A percentile compares a stretch with the other conserved stretches of the same genome.
phyloP scores from a whole-genome alignment of 2,797 vertebrate genomes.

The Microcaecilia unicolor region DNA sequence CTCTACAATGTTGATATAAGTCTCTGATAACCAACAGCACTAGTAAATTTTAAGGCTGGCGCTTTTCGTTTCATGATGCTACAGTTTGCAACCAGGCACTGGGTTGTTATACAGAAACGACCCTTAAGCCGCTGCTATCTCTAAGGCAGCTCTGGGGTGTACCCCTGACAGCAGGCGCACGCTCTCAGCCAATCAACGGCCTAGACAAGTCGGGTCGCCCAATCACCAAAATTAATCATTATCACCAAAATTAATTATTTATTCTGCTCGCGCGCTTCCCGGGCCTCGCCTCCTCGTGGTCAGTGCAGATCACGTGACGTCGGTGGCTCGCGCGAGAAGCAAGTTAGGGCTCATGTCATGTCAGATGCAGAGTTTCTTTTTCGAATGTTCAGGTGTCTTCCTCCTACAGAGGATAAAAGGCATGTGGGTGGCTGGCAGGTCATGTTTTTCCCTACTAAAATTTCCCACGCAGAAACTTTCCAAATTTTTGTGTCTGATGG shows the following conservation, averaged over 20 bases:
- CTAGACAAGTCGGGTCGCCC: constrained; percentile 44
- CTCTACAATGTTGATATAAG: background rate
- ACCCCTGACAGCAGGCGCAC: constrained; percentile 64
- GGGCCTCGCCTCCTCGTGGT: no score
- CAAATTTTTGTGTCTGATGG: no score
- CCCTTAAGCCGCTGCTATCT: background rate
- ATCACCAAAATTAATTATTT: no score
- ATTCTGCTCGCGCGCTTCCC: constrained; percentile 62
- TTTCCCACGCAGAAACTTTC: no score
- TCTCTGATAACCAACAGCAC: background rate
- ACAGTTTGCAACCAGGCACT: constrained; percentile 23
- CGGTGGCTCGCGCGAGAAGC: no score
- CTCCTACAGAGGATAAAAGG: no score
- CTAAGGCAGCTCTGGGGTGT: constrained; percentile 9
- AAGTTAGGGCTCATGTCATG: no score
- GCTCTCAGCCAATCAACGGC: constrained; percentile 55
- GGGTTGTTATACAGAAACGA: background rate
- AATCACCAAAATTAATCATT: constrained; percentile 60
- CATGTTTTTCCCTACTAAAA: no score
- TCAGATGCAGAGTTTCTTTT: no score
- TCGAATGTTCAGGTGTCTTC: no score
- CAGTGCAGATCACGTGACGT: no score
- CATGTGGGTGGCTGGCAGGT: no score
- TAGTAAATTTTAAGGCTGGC: constrained; percentile 16
- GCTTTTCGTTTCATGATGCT: background rate